Percentiles rank a stretch among this genome's conserved stretches.
Conservation (phyloP, 2,888 invertebrate genomes). For the Electrophaes corylata region DNA sequence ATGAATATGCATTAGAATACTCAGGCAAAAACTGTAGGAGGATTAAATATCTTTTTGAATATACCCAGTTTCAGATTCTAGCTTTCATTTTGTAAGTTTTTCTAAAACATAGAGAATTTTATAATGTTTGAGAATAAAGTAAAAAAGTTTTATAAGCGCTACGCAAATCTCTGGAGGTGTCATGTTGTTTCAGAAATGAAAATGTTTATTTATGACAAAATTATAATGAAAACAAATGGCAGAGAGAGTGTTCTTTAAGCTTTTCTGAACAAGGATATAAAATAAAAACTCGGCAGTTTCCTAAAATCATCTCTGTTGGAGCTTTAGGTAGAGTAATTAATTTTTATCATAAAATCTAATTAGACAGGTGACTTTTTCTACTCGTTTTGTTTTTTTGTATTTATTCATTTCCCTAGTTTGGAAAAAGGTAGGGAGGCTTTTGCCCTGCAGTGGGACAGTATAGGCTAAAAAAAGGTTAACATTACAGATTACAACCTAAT, state of each 20-base stretch:
- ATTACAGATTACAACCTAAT: too few species aligned
- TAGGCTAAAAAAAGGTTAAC: too few species aligned
- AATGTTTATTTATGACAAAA: not conserved
- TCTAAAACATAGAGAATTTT: conserved; percentile 3
- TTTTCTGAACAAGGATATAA: not conserved
- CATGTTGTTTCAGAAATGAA: not conserved
- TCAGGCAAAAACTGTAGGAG: not conserved
- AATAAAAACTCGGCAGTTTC: not conserved
- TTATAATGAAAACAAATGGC: conserved; percentile 4
- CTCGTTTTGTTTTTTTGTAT: too few species aligned
- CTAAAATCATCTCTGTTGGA: not conserved
- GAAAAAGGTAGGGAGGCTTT: too few species aligned
- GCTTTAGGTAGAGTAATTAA: too few species aligned
- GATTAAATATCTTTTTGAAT: conserved; percentile 3
- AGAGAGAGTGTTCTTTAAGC: not conserved
- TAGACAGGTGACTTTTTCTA: too few species aligned
- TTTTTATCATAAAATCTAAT: too few species aligned
- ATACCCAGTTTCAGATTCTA: conserved; percentile 2
- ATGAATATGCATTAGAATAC: conserved; percentile 9
- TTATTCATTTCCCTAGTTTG: too few species aligned
- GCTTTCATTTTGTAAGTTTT: not conserved
- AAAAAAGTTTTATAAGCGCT: conserved; percentile 6
- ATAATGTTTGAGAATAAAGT: conserved; percentile 10
- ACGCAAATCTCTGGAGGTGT: not conserved
- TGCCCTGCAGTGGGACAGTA: too few species aligned